Conservation (phyloP, 2,888 invertebrate species). For the Drosophila eohydei region DNA sequence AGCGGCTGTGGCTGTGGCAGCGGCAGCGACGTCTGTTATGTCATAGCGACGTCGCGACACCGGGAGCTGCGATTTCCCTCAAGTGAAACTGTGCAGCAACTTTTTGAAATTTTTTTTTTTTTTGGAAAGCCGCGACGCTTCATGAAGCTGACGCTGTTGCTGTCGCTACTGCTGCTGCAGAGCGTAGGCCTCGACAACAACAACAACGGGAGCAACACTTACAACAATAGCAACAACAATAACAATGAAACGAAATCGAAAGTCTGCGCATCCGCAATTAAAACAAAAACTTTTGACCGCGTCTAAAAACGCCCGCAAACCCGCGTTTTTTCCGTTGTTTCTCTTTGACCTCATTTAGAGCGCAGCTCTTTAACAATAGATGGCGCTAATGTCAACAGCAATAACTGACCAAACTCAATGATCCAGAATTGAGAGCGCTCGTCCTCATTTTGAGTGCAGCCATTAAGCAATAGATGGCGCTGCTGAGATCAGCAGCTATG, state of each 20-base stretch:
- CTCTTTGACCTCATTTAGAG: conserved; percentile 44
- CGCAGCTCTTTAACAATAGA: conserved; percentile 29
- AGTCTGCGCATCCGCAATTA: conserved; percentile 79
- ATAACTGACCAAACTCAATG: conserved; percentile 53
- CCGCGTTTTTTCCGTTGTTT: conserved; percentile 24
- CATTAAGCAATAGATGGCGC: conserved; percentile 6
- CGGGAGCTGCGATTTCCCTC: conserved; percentile 74
- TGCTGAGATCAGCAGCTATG: not conserved
- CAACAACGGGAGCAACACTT: conserved; percentile 14
- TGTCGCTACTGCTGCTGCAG: conserved; percentile 26
- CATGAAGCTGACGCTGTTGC: conserved; percentile 37
- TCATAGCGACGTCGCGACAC: conserved; percentile 64
- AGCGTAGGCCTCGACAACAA: conserved; percentile 42
- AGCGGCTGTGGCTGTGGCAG: conserved; percentile 37
- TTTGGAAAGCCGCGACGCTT: conserved; percentile 68
- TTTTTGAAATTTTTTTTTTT: conserved; percentile 35
- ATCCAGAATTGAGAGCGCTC: not conserved
- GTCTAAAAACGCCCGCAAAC: conserved; percentile 58
- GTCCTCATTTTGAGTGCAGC: not conserved
- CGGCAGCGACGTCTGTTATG: conserved; percentile 62
- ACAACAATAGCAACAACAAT: conserved; percentile 7
- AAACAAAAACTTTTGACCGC: conserved; percentile 52
- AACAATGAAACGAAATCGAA: conserved; percentile 70
- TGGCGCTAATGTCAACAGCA: conserved; percentile 10
- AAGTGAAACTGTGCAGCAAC: conserved; percentile 75